Percentiles rank a stretch among this genome's conserved stretches.
Conservation (phyloP, 1,140 invertebrate genomes). For the Diorhabda sublineata region DNA sequence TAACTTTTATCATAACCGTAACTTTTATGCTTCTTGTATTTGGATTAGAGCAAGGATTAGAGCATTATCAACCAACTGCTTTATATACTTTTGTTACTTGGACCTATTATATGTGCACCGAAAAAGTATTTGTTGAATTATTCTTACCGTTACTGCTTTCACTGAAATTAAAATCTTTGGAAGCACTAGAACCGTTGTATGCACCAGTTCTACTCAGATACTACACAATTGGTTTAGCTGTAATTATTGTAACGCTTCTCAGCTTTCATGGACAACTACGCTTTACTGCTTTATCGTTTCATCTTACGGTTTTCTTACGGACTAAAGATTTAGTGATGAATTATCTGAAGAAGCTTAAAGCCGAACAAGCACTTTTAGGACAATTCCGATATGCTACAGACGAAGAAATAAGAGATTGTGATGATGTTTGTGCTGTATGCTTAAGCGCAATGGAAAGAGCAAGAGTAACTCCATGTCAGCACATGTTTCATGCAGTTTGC, state of each 20-base stretch:
- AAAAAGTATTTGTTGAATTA: slow-evolving; percentile 65
- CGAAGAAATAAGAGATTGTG: slow-evolving; percentile 62
- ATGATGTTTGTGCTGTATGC: slow-evolving; percentile 74
- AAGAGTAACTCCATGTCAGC: slow-evolving; percentile 69
- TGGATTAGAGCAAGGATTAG: slow-evolving; percentile 68
- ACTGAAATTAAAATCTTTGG: slow-evolving; percentile 58
- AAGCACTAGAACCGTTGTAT: slow-evolving; percentile 64
- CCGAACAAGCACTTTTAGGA: slow-evolving; percentile 58
- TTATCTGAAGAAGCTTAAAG: slow-evolving; percentile 52
- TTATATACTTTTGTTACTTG: slow-evolving; percentile 62
- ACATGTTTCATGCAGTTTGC: slow-evolving; percentile 73
- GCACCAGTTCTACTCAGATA: slow-evolving; percentile 59
- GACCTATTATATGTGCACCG: slow-evolving; percentile 68
- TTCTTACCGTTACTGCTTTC: slow-evolving; percentile 55
- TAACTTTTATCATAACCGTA: slow-evolving; percentile 75
- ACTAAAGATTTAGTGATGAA: slow-evolving; percentile 58
- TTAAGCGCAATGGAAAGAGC: slow-evolving; percentile 64
- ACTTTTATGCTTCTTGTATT: slow-evolving; percentile 72
- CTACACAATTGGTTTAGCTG: slow-evolving; percentile 54
- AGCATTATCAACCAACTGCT: slow-evolving; percentile 66
- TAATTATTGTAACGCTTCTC: slow-evolving; percentile 53
- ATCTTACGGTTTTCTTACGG: slow-evolving; percentile 65
- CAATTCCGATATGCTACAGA: slow-evolving; percentile 61
- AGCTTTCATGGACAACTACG: slow-evolving; percentile 55
- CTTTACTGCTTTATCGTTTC: slow-evolving; percentile 56